Conservation (phyloP, 2,888 invertebrate genomes). For the Lasius platythorax region DNA sequence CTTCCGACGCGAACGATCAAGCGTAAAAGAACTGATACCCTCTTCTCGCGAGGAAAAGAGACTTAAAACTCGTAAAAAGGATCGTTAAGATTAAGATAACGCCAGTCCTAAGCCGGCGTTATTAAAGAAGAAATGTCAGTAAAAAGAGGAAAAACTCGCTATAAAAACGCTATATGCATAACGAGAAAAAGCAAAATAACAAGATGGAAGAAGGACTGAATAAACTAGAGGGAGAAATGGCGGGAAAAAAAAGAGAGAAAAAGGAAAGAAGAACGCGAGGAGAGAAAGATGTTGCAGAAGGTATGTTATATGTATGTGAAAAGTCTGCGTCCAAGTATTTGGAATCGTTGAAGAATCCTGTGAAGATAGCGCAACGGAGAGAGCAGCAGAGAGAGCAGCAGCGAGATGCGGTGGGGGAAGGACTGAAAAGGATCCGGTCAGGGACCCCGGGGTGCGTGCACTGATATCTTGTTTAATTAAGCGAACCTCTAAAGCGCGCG, state of each 20-base stretch:
- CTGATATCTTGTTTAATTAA: slow-evolving; percentile 81
- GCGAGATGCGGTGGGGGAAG: slow-evolving; percentile 36
- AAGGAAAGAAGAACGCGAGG: background rate
- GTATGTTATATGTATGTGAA: slow-evolving; percentile 49
- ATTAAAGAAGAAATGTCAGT: slow-evolving; percentile 34
- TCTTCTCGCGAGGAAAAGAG: background rate
- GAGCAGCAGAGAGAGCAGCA: background rate
- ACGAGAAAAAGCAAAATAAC: background rate
- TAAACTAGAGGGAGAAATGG: background rate
- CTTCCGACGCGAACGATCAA: slow-evolving; percentile 12
- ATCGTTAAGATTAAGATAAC: slow-evolving; percentile 32
- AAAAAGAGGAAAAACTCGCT: background rate
- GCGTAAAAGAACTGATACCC: slow-evolving; percentile 16
- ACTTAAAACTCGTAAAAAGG: slow-evolving; percentile 13
- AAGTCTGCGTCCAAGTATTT: slow-evolving; percentile 57
- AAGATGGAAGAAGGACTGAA: background rate
- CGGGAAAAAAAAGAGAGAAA: slow-evolving; percentile 12
- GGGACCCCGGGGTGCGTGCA: slow-evolving; percentile 54
- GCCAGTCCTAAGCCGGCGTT: slow-evolving; percentile 24
- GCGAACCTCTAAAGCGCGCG: slow-evolving; percentile 68
- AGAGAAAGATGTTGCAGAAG: slow-evolving; percentile 52
- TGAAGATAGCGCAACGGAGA: slow-evolving; percentile 33
- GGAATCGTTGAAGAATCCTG: slow-evolving; percentile 44
- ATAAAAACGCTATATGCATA: slow-evolving; percentile 1
- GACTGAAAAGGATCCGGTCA: slow-evolving; percentile 63